These are phyloP conservation scores for Drosophila percnosoma DNA, from an alignment of 2,888 invertebrate species.

Conservation along the genomic window DNA sequence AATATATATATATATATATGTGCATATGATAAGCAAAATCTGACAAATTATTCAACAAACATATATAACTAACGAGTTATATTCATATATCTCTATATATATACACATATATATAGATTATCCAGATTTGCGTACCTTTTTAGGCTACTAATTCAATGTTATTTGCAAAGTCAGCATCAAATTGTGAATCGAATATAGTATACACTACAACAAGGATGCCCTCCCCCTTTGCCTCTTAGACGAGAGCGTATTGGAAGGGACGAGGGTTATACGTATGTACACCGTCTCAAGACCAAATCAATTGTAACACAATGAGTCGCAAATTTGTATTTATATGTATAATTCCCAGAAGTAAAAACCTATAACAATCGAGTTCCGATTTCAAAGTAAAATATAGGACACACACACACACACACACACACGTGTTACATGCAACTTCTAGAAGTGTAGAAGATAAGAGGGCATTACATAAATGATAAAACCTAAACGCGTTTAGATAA, in stretches of 20 bases:
- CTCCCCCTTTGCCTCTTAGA: background rate
- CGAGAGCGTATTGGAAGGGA: background rate
- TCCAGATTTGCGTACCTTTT: slow-evolving; percentile 73
- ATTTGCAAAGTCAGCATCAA: slow-evolving; percentile 25
- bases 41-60: slow-evolving; percentile 3
- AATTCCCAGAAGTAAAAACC: slow-evolving; percentile 34
- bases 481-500: slow-evolving; percentile 68
- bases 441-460: slow-evolving; percentile 18
- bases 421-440: slow-evolving; percentile 27
- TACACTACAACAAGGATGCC: slow-evolving; percentile 4
- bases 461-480: slow-evolving; percentile 25
- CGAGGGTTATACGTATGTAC: slow-evolving; percentile 12
- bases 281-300: slow-evolving; percentile 59
- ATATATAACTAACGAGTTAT: slow-evolving; percentile 38
- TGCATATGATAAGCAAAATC: slow-evolving; percentile 14
- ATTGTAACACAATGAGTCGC: slow-evolving; percentile 66
- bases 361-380: slow-evolving; percentile 75
- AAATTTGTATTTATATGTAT: slow-evolving; percentile 70
- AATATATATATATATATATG: slow-evolving; percentile 23
- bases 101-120: slow-evolving; percentile 27
- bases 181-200: slow-evolving; percentile 25
- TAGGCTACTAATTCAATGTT: slow-evolving; percentile 64
- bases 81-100: background rate
- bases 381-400: slow-evolving; percentile 41
- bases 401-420: background rate